phyloP scores from a whole-genome alignment of 2,113 vertebrate species.

The Silurus glanis region DNA sequence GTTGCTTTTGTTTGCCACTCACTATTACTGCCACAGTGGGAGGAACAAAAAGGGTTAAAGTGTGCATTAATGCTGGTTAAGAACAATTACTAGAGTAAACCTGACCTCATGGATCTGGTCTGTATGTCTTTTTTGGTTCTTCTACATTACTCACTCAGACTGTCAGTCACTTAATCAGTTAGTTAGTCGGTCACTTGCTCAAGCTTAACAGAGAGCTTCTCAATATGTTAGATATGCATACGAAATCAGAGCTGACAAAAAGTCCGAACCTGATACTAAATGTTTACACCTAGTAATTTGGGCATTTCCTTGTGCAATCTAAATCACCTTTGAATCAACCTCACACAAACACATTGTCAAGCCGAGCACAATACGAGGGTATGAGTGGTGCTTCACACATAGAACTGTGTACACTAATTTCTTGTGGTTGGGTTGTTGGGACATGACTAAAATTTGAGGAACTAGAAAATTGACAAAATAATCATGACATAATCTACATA shows the following conservation, averaged over 20 bases:
- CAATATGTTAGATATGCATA: neutral
- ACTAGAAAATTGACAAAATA: neutral
- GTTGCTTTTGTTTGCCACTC: slow-evolving; percentile 70
- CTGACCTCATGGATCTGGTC: neutral
- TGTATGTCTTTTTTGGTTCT: neutral
- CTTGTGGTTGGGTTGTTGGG: too few relatives aligned
- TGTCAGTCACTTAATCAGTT: neutral
- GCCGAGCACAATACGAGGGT: neutral
- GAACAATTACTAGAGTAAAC: slow-evolving; percentile 18
- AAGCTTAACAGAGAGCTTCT: neutral
- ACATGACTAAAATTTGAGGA: neutral
- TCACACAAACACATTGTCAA: neutral
- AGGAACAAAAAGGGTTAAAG: neutral
- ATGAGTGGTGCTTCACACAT: neutral
- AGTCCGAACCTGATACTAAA: neutral
- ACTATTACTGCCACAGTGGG: slow-evolving; percentile 49
- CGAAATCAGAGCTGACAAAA: too few relatives aligned
- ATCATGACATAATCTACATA: neutral
- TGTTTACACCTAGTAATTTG: neutral
- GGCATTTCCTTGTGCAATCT: neutral
- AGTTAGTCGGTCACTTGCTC: neutral
- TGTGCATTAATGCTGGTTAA: neutral
- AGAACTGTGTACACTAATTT: neutral
- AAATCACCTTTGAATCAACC: neutral
- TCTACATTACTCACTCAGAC: neutral